These are phyloP conservation scores for Cheilinus undulatus DNA, from an alignment of 2,113 vertebrate genomes.

Conservation along the genomic window DNA sequence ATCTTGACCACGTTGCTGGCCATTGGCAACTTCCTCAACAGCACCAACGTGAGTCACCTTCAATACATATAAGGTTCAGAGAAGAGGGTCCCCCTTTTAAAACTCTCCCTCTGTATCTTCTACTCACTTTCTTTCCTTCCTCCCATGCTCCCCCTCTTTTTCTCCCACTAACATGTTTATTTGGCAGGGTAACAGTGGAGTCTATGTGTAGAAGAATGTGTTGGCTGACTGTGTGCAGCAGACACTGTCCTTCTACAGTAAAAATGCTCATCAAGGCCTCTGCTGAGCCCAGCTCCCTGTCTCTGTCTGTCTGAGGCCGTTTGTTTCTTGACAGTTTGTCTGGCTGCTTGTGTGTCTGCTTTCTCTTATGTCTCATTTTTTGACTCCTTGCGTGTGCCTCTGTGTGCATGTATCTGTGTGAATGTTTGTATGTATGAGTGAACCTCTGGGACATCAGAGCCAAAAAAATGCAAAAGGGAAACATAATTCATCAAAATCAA, in stretches of 20 bases:
- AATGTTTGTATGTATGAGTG: slow-evolving; percentile 19
- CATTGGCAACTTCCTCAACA: slow-evolving; percentile 98
- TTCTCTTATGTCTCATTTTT: slow-evolving; percentile 9
- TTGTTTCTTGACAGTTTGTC: slow-evolving; percentile 18
- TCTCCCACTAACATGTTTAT: slow-evolving; percentile 50
- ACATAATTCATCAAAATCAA: slow-evolving; percentile 72
- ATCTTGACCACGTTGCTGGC: slow-evolving; percentile 95
- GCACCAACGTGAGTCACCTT: slow-evolving; percentile 90
- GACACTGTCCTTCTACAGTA: slow-evolving; percentile 57
- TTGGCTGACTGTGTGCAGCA: slow-evolving; percentile 49
- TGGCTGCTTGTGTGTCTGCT: slow-evolving; percentile 19
- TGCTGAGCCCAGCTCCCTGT: slow-evolving; percentile 37
- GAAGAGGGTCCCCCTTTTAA: slow-evolving; percentile 1
- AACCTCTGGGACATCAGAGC: slow-evolving; percentile 44
- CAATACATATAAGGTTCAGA: not conserved
- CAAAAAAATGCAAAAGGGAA: slow-evolving; percentile 63
- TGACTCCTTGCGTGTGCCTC: slow-evolving; percentile 11
- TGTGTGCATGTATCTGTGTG: slow-evolving; percentile 22
- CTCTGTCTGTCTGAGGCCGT: slow-evolving; percentile 25
- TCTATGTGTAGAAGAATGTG: slow-evolving; percentile 66
- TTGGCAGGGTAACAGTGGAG: slow-evolving; percentile 59
- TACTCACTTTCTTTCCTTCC: slow-evolving; percentile 35
- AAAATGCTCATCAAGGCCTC: slow-evolving; percentile 34
- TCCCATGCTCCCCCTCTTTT: slow-evolving; percentile 7
- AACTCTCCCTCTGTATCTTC: slow-evolving; percentile 14